These are phyloP conservation scores for Wiebesia pumilae DNA, from an alignment of 1,140 invertebrate species.

Conservation along the genomic window DNA sequence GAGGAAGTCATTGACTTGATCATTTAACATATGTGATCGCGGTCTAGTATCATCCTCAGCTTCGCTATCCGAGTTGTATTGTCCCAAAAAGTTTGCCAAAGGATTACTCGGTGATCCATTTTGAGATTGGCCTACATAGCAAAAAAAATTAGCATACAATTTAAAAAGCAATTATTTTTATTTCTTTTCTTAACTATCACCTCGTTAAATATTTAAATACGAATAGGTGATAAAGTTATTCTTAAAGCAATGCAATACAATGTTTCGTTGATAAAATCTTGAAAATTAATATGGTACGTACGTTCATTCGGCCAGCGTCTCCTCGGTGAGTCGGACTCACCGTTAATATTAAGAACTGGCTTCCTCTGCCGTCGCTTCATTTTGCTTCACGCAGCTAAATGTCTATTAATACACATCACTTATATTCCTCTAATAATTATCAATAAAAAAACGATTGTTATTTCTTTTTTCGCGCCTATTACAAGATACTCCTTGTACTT, in stretches of 20 bases:
- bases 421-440: background rate
- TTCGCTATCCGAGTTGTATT: constrained; percentile 74
- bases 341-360: constrained; percentile 67
- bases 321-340: constrained; percentile 59
- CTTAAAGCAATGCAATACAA: background rate
- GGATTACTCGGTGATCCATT: constrained; percentile 65
- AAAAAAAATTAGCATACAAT: background rate
- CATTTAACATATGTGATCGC: constrained; percentile 65
- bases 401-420: constrained; percentile 25
- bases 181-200: background rate
- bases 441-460: background rate
- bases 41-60: constrained; percentile 65
- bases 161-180: background rate
- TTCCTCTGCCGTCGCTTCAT: constrained; percentile 59
- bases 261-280: constrained; percentile 28
- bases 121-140: constrained; percentile 65
- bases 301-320: constrained; percentile 64
- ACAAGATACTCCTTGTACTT: background rate
- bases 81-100: constrained; percentile 70
- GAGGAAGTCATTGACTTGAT: constrained; percentile 74
- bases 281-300: constrained; percentile 8
- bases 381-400: constrained; percentile 27
- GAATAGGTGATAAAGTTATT: constrained; percentile 12
- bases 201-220: background rate
- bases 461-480: background rate